Base-by-base conservation (phyloP, 92 coral and sea anemone species). In the Epizoanthus rinbou region DNA sequence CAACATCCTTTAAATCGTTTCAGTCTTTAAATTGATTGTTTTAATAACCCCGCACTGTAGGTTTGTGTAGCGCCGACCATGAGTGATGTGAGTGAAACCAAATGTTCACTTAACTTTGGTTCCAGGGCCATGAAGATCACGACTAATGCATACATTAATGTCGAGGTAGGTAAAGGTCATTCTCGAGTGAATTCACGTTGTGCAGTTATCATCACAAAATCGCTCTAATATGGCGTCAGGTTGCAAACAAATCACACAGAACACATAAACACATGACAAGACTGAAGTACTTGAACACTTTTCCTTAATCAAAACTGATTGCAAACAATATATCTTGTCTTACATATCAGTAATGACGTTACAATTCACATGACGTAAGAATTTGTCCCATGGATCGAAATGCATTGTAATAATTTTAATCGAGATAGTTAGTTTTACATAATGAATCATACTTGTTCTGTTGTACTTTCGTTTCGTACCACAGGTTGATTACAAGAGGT, bases 111-210 rank as follows among this genome's bases (percentile, higher is more conserved):
- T 35, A 87, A 83, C 65, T 97, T 97, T 86, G 99, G 99, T 33
- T 94, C 97, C 1, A 89, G 99, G 53, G 99, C 99, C 31, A 97
- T 97, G 99, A 97, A 97, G 91, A 93, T 97, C 59, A 94, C 95
- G 5, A 97, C 95, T 28, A 94, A 98, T 17, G 99, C 99, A 4
- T 97, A 94, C 62, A 91, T 97, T 75, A 97, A 97, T 78, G 95
- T 97, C 22, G 99, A 97, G 99, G 99, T 94, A 57, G 62, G 79
- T 14, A 0, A 28, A 13, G 13, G 25, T 22, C 24, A 33, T n/a
- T 76, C 54, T 22, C 21, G n/a, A 9, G 18, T 17, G 66, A 47
- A 21, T 64, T 21, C 22, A 3, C 24, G 23, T 28, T 64, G 22
- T 9, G 14, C 9, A 50, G 16, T 50, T 10, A 9, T 50, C 54